Conservation (phyloP, 2,113 vertebrate species). For the Pampusana beccarii region DNA sequence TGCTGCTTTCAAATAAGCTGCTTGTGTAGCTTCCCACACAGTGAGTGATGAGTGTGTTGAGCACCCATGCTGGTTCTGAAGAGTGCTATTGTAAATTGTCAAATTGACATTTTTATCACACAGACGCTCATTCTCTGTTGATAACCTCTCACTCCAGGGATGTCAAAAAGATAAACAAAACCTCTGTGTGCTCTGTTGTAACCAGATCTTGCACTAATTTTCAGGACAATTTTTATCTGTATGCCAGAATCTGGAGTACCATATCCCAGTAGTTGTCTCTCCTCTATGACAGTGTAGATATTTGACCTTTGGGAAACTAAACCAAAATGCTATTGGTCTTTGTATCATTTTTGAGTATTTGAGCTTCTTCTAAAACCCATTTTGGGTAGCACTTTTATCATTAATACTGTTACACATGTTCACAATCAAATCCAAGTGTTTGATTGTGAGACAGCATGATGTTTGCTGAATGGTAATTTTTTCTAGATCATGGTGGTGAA, state of each 20-base stretch:
- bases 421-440: background rate
- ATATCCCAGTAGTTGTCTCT: background rate
- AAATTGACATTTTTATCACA: background rate
- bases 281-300: background rate
- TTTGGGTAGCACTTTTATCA: background rate
- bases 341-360: background rate
- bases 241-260: background rate
- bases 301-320: background rate
- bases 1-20: background rate
- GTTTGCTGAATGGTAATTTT: background rate
- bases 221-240: background rate
- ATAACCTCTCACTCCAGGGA: background rate
- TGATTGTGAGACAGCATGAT: accelerated
- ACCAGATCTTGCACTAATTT: background rate
- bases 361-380: background rate
- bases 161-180: background rate
- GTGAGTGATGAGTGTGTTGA: accelerated
- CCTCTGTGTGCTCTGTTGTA: background rate
- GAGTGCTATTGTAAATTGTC: background rate
- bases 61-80: background rate
- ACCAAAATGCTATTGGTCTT: background rate
- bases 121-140: background rate
- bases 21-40: background rate
- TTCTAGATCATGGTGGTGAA: background rate
- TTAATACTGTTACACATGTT: background rate